These are phyloP conservation scores for Campoplex capitator DNA, from an alignment of 2,888 invertebrate species.

Conservation along the genomic window DNA sequence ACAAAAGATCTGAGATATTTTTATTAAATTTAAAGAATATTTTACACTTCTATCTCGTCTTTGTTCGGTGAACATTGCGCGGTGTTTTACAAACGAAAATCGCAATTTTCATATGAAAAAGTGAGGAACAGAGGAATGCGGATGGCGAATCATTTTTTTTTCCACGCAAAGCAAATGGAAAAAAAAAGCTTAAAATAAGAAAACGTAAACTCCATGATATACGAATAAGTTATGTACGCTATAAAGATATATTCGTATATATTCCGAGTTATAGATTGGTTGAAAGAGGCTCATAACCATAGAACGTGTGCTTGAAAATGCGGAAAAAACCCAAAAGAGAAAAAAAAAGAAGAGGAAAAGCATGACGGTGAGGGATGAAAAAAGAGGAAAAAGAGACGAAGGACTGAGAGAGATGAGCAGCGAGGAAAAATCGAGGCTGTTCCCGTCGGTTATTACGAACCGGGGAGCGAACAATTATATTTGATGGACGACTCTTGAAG, in stretches of 20 bases:
- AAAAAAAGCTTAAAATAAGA: conserved; percentile 1
- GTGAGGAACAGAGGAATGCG: neutral
- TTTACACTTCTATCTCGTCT: conserved; percentile 21
- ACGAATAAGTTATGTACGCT: conserved; percentile 25
- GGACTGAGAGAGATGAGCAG: conserved; percentile 28
- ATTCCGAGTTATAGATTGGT: conserved; percentile 34
- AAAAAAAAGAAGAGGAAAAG: neutral
- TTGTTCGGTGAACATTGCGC: neutral
- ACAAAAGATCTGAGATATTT: conserved; percentile 17
- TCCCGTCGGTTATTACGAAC: conserved; percentile 63
- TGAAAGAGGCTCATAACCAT: conserved; percentile 49
- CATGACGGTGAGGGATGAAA: neutral
- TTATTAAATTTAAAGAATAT: neutral
- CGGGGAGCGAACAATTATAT: conserved; percentile 73
- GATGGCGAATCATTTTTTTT: conserved; percentile 33
- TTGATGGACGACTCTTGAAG: conserved; percentile 73
- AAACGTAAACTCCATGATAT: conserved; percentile 48
- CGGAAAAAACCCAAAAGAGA: conserved; percentile 24
- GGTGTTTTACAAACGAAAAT: conserved; percentile 43
- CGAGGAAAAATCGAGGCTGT: conserved; percentile 62
- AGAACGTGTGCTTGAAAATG: conserved; percentile 49
- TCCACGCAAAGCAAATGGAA: neutral
- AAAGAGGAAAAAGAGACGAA: conserved; percentile 48
- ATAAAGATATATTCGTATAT: neutral
- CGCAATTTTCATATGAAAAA: conserved; percentile 23